Evolutionary conservation across 2,797 vertebrate genomes (phyloP).

Genomic region (Tragelaphus eurycerus): DNA sequence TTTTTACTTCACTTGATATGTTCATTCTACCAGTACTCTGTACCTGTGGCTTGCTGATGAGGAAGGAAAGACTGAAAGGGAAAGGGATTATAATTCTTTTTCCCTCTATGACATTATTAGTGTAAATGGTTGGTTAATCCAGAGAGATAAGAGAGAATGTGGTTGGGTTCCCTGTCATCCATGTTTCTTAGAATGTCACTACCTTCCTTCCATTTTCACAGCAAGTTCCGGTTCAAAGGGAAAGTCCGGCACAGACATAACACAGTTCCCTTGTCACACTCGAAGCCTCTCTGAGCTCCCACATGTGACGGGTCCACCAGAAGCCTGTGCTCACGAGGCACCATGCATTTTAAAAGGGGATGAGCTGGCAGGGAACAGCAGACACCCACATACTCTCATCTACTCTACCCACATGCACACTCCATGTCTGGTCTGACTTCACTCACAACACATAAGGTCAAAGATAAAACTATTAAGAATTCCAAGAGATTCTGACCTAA

Average conservation of each 20-base stretch:
- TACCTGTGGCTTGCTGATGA: neutral
- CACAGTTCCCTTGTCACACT: neutral
- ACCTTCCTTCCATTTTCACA: neutral
- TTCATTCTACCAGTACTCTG: neutral
- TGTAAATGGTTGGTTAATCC: neutral
- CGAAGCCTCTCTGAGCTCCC: neutral
- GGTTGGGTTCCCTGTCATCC: neutral
- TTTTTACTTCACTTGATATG: neutral
- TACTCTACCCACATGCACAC: neutral
- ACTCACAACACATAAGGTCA: neutral
- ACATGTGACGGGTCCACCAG: accelerated
- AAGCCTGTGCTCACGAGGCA: neutral
- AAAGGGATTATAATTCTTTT: neutral
- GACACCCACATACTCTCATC: neutral
- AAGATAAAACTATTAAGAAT: neutral
- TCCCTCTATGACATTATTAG: neutral
- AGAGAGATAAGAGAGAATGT: neutral
- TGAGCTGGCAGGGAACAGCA: neutral
- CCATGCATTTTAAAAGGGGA: neutral
- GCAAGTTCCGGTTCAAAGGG: neutral
- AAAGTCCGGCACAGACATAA: neutral
- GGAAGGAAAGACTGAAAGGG: neutral
- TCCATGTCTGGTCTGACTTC: neutral
- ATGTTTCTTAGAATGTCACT: neutral
- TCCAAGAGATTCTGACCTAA: neutral